Evolutionary conservation across 2,888 invertebrate genomes (phyloP).

Genomic region (Portevinia maculata): DNA sequence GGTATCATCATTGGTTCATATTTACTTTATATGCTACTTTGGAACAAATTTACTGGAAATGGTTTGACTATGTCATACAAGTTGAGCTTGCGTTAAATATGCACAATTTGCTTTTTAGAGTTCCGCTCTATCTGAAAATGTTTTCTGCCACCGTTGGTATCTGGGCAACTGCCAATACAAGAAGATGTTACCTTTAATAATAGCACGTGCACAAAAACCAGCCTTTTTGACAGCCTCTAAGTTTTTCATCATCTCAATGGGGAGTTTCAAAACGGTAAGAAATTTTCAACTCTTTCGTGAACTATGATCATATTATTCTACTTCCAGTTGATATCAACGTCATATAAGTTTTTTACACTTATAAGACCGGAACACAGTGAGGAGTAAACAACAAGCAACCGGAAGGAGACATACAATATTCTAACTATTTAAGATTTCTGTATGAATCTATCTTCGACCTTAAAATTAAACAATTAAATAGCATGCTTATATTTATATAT

Average conservation of each 20-base stretch:
- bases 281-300: background rate
- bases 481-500: background rate
- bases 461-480: background rate
- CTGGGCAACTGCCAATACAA: conserved; percentile 71
- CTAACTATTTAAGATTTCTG: too few relatives aligned
- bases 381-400: conserved; percentile 4
- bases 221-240: conserved; percentile 75
- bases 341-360: conserved; percentile 76
- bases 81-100: background rate
- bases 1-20: conserved; percentile 69
- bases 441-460: background rate
- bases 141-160: conserved; percentile 75
- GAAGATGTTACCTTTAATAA: conserved; percentile 69
- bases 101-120: conserved; percentile 64
- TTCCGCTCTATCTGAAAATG: conserved; percentile 69
- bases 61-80: conserved; percentile 55
- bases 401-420: too few relatives aligned
- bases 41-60: conserved; percentile 71
- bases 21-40: conserved; percentile 75
- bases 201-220: conserved; percentile 74
- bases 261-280: conserved; percentile 75
- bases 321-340: conserved; percentile 74
- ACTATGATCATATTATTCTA: too few relatives aligned
- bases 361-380: conserved; percentile 74
- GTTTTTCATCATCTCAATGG: conserved; percentile 76